Base-by-base conservation (phyloP, 2,797 vertebrate species). In the Phylloscopus collybita region DNA sequence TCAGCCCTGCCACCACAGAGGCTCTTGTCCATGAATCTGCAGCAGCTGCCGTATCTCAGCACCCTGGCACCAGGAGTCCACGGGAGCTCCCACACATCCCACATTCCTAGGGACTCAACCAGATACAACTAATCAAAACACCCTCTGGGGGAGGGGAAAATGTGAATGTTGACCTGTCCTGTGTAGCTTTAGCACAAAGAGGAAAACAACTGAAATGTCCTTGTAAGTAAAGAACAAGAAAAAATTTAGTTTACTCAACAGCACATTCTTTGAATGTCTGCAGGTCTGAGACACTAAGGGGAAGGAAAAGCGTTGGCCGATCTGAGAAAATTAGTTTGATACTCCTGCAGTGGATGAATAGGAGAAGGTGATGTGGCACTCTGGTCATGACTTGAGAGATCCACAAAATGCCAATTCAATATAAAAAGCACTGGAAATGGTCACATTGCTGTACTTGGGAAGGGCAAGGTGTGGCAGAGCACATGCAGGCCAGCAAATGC, bases 161-260 rank as follows among this genome's bases (percentile, higher is more conserved):
- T 67, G 23, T 3, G 9, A 80, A 10, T 59, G 36, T 76, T 88
- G 44, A 82, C 70, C 64, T 72, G 44, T 76, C 36, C 44, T 80
- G 40, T 40, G 47, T 82, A 92, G 67, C 71, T 87, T 82, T 80
- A 87, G 78, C 60, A 71, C 70, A 80, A 88, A 78, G 71, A 84
- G 11, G 70, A 86, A 95, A 95, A 89, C 80, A 94, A 91, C 66
- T 56, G 47, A 84, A 91, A 80, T 72, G 56, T 90, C 87, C 86
- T 92, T 95, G 54, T 80, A 78, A 87, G 61, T 89, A 73, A 73
- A 80, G 67, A 91, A 53, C 18, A 70, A 75, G 29, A 57, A 88
- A 83, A 93, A 83, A 50, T 0, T 10, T 12, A 23, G 60, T 80
- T 90, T 92, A 88, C 38, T 70, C 23, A 93, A 61, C 42, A 90